phyloP scores from a whole-genome alignment of 2,113 vertebrate genomes.

The Prietella phreatophila region DNA sequence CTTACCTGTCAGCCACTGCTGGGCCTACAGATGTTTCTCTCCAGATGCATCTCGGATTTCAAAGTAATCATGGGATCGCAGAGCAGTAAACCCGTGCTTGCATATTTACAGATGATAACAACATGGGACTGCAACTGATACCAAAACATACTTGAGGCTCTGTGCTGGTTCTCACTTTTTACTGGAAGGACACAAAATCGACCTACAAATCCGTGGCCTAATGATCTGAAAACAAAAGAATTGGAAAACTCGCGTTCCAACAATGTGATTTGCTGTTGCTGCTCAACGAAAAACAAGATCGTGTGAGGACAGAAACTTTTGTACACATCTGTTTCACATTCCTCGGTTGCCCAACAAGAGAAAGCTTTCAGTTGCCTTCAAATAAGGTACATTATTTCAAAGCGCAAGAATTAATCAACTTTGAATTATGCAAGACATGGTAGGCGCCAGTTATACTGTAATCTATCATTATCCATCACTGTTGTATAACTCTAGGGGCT shows the following conservation, averaged over 20 bases:
- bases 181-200: constrained; percentile 19
- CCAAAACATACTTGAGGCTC: background rate
- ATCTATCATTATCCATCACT: background rate
- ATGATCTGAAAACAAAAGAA: constrained; percentile 47
- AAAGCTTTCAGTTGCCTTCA: constrained; percentile 8
- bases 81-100: background rate
- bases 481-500: background rate
- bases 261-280: constrained; percentile 33
- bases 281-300: constrained; percentile 46
- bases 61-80: background rate
- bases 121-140: background rate
- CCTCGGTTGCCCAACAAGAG: constrained; percentile 32
- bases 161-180: background rate
- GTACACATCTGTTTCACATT: constrained; percentile 57
- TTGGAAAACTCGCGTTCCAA: constrained; percentile 42
- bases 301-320: constrained; percentile 46
- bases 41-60: constrained; percentile 54
- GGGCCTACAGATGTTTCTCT: constrained; percentile 35
- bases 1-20: constrained; percentile 46
- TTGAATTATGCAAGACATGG: background rate
- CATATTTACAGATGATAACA: constrained; percentile 23
- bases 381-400: background rate
- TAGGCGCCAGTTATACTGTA: background rate
- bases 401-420: background rate
- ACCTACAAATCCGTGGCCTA: constrained; percentile 30